phyloP scores from a whole-genome alignment of 92 coral and sea anemone species.

The Epizoanthus scotinus region DNA sequence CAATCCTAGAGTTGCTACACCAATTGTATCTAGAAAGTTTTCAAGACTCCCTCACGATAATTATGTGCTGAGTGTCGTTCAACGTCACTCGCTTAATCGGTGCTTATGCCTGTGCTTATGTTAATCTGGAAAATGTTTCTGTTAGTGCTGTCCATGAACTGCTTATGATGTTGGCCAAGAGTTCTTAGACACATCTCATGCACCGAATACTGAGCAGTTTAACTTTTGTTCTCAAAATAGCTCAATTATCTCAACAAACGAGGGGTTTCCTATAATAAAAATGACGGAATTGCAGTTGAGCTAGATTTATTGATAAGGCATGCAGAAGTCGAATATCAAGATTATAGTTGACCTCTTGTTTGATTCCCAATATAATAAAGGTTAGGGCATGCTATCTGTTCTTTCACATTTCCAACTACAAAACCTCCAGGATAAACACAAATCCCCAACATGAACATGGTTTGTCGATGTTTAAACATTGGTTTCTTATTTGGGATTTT shows the following conservation, averaged over 20 bases:
- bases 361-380: background rate
- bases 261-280: background rate
- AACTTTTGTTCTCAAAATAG: background rate
- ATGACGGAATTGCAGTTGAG: constrained; percentile 13
- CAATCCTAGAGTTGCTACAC: no score
- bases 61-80: no score
- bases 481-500: background rate
- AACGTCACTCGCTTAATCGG: no score
- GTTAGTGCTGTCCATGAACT: no score
- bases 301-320: constrained; percentile 12
- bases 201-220: background rate
- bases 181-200: background rate
- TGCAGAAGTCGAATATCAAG: background rate
- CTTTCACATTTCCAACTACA: background rate
- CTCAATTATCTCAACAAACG: background rate
- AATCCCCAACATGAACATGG: background rate
- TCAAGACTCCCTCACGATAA: no score
- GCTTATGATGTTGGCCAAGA: no score
- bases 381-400: background rate
- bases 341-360: constrained; percentile 3
- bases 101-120: no score
- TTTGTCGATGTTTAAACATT: background rate
- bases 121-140: no score
- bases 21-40: no score
- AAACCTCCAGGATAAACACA: background rate